phyloP scores from a whole-genome alignment of 2,888 invertebrate genomes.

The Ctenicera cuprea region DNA sequence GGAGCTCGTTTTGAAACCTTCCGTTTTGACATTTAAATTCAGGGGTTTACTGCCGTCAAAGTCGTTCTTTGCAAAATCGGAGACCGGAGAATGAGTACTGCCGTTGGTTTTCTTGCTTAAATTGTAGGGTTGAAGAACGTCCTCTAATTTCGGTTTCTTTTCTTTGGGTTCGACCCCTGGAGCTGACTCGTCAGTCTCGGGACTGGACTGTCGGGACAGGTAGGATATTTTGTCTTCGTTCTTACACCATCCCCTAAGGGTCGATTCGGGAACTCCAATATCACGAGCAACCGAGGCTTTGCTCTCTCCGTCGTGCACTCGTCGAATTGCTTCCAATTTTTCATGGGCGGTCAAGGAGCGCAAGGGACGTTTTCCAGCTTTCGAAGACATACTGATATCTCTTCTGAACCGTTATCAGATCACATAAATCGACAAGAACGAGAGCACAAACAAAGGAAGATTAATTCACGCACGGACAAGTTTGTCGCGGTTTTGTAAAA shows the following conservation, averaged over 20 bases:
- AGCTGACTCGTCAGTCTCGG: slow-evolving; percentile 80
- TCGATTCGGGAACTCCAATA: slow-evolving; percentile 91
- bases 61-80: slow-evolving; percentile 43
- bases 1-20: slow-evolving; percentile 39
- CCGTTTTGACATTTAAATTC: slow-evolving; percentile 53
- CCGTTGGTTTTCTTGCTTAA: slow-evolving; percentile 62
- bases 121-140: slow-evolving; percentile 66
- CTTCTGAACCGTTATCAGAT: slow-evolving; percentile 61
- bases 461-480: slow-evolving; percentile 27
- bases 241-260: slow-evolving; percentile 91
- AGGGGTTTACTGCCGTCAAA: slow-evolving; percentile 47
- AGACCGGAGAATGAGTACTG: slow-evolving; percentile 50
- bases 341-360: slow-evolving; percentile 85
- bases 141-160: slow-evolving; percentile 62
- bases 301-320: slow-evolving; percentile 89
- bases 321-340: slow-evolving; percentile 87
- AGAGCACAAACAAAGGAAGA: neutral
- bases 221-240: slow-evolving; percentile 86
- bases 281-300: slow-evolving; percentile 91
- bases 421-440: slow-evolving; percentile 36
- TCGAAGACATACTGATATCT: slow-evolving; percentile 76
- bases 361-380: slow-evolving; percentile 86
- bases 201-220: slow-evolving; percentile 82
- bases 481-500: slow-evolving; percentile 27
- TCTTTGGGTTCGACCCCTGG: slow-evolving; percentile 68